Percentiles rank a stretch among this genome's conserved stretches.
These are phyloP conservation scores for Macrophya alboannulata DNA, from an alignment of 2,888 invertebrate genomes.

Conservation along the genomic window DNA sequence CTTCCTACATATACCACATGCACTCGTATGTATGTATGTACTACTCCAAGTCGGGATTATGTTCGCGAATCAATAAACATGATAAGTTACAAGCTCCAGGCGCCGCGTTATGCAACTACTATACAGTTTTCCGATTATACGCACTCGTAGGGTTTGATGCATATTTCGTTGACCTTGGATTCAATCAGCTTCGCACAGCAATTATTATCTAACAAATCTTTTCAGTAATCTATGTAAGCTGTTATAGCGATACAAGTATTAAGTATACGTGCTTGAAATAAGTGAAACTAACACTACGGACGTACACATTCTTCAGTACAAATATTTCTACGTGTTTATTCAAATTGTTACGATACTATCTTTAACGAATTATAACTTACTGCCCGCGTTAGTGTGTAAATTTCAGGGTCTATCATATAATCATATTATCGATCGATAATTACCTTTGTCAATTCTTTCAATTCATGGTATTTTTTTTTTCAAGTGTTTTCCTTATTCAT, in stretches of 20 bases:
- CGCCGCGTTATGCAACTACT: conserved; percentile 13
- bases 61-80: conserved; percentile 23
- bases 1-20: neutral
- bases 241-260: neutral
- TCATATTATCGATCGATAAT: neutral
- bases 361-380: neutral
- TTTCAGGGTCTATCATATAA: conserved; percentile 2
- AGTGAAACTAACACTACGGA: neutral
- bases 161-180: conserved; percentile 12
- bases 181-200: neutral
- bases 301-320: neutral
- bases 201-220: conserved; percentile 14
- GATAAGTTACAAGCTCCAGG: conserved; percentile 24
- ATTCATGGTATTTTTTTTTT: neutral
- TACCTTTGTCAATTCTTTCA: neutral
- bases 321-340: neutral
- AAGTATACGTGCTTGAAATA: neutral
- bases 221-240: neutral
- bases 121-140: neutral
- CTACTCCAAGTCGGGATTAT: neutral
- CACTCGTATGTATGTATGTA: too few species aligned
- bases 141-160: conserved; percentile 27
- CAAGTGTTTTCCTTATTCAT: neutral
- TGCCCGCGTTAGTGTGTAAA: neutral
- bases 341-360: neutral